Base-by-base conservation (phyloP, 1,140 invertebrate species). In the Ptiloglossa arizonensis region DNA sequence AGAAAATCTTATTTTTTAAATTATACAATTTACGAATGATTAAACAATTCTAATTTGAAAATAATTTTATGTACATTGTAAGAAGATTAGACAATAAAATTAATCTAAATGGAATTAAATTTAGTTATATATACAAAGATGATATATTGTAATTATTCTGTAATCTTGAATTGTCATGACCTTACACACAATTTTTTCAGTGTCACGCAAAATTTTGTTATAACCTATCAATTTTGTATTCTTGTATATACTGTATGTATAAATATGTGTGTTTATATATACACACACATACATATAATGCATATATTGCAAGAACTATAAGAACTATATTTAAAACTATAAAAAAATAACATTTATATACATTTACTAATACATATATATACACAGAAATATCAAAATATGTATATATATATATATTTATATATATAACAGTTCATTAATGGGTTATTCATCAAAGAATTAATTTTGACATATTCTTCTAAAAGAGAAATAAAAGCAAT, bases 121-220 rank as follows among this genome's bases (percentile, higher is more conserved):
- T 56, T 64, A 75, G 17, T 59, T 48, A 35, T 75, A 59, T 59
- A 24, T 68, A 69, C 64, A 75, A 48, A 57, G 35, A 38, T 44
- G 19, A n/a, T 46, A 44, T 57, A 59, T 35, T 32, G 68, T 38
- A 59, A 44, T 32, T 17, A 32, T 27, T 22, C 24, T 19, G 11
- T 22, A 64, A 41, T 54, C 48, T 38, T 63, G 22, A 62, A 62
- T 24, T 41, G 35, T 63, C 17, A 44, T 57, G n/a, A 75, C 67
- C 41, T 57, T 32, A 57, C n/a, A 32, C 5, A 46, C 52, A 75
- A 68, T 52, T 67, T 74, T 54, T 1, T 56, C 9, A 24, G 32
- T 68, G 57, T 57, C 29, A 46, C 57, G 72, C 41, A 68, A 57
- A 48, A 24, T 35, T 19, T 46, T 22, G n/a, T 46, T 57, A 17